These are phyloP conservation scores for Deladenus siricidicola DNA, from an alignment of 2,888 invertebrate genomes.

Conservation along the genomic window DNA sequence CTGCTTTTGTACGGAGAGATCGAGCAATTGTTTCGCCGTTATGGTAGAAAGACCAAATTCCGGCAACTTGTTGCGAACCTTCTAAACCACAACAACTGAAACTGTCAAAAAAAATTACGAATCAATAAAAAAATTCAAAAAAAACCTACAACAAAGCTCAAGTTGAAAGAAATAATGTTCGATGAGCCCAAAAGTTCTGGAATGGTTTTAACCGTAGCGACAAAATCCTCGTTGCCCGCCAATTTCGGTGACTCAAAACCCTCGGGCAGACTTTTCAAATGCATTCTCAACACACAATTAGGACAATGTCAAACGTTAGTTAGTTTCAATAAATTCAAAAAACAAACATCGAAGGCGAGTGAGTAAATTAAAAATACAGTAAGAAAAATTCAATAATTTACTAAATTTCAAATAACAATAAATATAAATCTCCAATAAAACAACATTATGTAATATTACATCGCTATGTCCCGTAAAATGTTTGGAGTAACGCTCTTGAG, in stretches of 20 bases:
- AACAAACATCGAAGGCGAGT: too few relatives aligned
- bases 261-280: background rate
- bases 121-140: background rate
- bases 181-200: background rate
- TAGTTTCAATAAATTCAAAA: too few relatives aligned
- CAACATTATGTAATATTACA: too few relatives aligned
- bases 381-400: too few relatives aligned
- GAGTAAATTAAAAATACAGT: too few relatives aligned
- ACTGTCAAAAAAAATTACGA: background rate
- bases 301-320: too few relatives aligned
- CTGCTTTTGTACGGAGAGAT: background rate
- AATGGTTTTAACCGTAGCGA: background rate
- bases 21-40: background rate
- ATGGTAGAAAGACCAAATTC: background rate
- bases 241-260: background rate
- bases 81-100: background rate
- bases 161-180: background rate
- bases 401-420: too few relatives aligned
- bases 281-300: too few relatives aligned
- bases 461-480: too few relatives aligned
- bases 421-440: too few relatives aligned
- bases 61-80: background rate
- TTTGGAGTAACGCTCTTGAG: constrained; percentile 22
- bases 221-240: background rate
- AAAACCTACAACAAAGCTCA: background rate